Evolutionary conservation across 2,113 vertebrate genomes (phyloP).

Genomic region (Elanus axillaris): DNA sequence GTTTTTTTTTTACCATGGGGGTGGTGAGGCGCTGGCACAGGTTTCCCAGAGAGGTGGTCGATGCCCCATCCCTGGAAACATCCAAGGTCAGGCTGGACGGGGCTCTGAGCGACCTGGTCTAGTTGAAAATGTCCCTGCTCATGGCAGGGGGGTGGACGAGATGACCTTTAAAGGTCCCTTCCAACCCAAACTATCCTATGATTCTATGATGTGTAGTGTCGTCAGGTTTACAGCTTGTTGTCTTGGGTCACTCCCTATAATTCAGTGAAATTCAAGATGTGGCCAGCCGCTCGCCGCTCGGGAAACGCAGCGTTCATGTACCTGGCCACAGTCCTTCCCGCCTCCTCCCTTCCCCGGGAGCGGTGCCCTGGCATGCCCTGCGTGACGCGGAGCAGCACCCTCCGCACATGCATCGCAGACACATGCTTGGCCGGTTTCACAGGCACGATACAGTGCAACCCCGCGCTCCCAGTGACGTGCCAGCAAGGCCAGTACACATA

Average conservation of each 20-base stretch:
- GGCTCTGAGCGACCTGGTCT: neutral
- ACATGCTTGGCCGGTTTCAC: neutral
- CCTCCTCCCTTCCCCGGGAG: neutral
- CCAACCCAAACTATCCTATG: accelerated
- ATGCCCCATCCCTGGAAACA: neutral
- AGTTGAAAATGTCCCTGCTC: neutral
- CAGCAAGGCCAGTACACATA: accelerated
- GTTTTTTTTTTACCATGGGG: accelerated
- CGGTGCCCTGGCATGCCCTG: neutral
- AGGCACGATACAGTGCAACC: neutral
- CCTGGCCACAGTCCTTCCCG: neutral
- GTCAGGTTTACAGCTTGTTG: accelerated
- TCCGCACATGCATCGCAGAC: accelerated
- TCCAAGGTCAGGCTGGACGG: accelerated
- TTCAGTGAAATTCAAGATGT: neutral
- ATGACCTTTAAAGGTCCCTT: accelerated
- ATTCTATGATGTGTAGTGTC: accelerated
- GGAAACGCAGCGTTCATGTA: accelerated
- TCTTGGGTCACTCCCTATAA: neutral
- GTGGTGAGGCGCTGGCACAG: accelerated
- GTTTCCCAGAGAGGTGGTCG: no score
- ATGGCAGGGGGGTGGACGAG: accelerated
- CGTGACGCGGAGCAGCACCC: accelerated
- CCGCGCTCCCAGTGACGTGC: accelerated
- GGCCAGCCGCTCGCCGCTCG: accelerated